Conservation (phyloP, 2,797 vertebrate genomes). For the Spizella passerina region DNA sequence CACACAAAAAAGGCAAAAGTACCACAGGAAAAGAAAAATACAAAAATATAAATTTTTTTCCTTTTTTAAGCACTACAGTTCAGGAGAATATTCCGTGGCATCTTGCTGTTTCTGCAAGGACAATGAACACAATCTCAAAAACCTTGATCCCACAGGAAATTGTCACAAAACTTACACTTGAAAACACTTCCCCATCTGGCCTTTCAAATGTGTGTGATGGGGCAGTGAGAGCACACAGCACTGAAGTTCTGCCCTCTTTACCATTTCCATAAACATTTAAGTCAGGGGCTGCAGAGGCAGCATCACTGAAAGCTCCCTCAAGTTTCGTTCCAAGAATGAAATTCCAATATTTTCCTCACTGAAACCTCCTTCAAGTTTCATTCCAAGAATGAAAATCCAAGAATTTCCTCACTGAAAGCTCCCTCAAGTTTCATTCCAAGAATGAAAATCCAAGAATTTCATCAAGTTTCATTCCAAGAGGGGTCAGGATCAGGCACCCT, state of each 20-base stretch:
- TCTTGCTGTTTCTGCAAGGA: not conserved
- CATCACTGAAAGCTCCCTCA: not conserved
- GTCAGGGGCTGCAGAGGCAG: not conserved
- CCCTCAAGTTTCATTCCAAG: not conserved
- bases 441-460: too few species aligned
- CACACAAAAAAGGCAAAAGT: not conserved
- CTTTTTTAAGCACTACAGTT: not conserved
- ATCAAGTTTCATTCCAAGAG: not conserved
- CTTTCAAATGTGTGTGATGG: not conserved
- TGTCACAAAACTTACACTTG: not conserved
- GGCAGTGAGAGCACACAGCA: not conserved
- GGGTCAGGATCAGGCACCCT: not conserved
- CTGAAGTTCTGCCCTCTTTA: not conserved
- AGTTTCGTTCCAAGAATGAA: not conserved
- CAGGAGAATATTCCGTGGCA: not conserved
- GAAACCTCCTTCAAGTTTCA: not conserved
- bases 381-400: too few species aligned
- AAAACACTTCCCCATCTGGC: not conserved
- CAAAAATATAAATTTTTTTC: not conserved
- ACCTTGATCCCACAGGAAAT: not conserved
- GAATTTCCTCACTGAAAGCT: not conserved
- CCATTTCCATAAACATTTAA: not conserved
- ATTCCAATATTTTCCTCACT: not conserved
- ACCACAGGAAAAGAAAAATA: not conserved
- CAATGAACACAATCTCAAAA: not conserved